These are phyloP conservation scores for Paramormyrops kingsleyae DNA, from an alignment of 2,113 vertebrate species.

Conservation along the genomic window DNA sequence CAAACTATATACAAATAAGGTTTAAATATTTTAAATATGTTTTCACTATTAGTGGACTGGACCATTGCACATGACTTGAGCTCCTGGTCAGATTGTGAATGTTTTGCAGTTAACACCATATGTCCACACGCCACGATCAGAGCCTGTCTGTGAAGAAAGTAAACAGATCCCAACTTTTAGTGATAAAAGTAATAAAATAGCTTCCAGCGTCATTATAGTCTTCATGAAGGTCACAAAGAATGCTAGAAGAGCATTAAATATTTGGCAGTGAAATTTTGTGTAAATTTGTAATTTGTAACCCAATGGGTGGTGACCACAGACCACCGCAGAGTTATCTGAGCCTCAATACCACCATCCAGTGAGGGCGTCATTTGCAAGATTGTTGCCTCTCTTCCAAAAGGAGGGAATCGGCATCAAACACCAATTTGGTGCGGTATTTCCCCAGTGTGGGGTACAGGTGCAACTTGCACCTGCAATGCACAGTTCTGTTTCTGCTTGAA, in stretches of 20 bases:
- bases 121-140: no score
- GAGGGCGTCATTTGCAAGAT: background rate
- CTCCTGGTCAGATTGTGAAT: no score
- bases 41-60: no score
- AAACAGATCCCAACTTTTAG: no score
- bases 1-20: no score
- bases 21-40: no score
- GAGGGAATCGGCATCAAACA: background rate
- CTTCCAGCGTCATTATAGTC: background rate
- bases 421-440: background rate
- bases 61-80: no score
- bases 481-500: no score
- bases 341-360: background rate
- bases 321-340: background rate
- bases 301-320: background rate
- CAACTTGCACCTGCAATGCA: background rate
- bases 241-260: background rate
- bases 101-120: no score
- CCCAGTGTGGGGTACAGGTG: background rate
- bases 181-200: no score
- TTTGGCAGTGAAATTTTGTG: background rate
- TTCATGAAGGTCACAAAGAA: background rate
- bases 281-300: background rate
- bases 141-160: no score
- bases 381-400: background rate